A percentile compares a stretch with the other conserved stretches of the same genome.
phyloP scores from a whole-genome alignment of 2,888 invertebrate species.

The Platypus cylindrus region DNA sequence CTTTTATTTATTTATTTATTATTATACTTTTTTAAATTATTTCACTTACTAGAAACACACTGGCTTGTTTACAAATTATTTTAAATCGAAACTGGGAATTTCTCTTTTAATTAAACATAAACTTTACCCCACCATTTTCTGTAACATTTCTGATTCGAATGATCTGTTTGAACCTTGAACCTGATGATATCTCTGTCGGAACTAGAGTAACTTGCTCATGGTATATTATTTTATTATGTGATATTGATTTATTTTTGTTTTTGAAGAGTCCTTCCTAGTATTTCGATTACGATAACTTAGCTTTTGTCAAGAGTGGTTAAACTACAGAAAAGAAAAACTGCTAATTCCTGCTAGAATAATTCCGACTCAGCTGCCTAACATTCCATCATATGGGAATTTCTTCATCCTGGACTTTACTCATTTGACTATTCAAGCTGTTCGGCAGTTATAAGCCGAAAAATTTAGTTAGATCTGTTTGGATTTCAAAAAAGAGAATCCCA shows the following conservation, averaged over 20 bases:
- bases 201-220: slow-evolving; percentile 24
- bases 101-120: slow-evolving; percentile 33
- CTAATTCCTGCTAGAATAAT: neutral
- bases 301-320: too few relatives aligned
- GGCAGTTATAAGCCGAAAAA: too few relatives aligned
- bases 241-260: too few relatives aligned
- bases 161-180: slow-evolving; percentile 38
- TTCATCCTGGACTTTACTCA: too few relatives aligned
- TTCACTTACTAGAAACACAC: slow-evolving; percentile 20
- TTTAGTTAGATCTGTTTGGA: too few relatives aligned
- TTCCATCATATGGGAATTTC: neutral
- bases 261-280: too few relatives aligned
- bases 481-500: too few relatives aligned
- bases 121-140: slow-evolving; percentile 33
- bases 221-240: slow-evolving; percentile 5
- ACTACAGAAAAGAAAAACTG: neutral
- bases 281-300: too few relatives aligned
- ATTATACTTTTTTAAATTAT: too few relatives aligned
- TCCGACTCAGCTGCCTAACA: neutral
- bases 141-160: slow-evolving; percentile 34
- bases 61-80: slow-evolving; percentile 28
- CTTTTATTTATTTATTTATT: too few relatives aligned
- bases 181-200: slow-evolving; percentile 32
- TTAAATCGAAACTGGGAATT: slow-evolving; percentile 27
- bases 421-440: too few relatives aligned